Evolutionary conservation across 2,797 vertebrate species (phyloP).

Genomic region (Sebastes kiyomatsui): DNA sequence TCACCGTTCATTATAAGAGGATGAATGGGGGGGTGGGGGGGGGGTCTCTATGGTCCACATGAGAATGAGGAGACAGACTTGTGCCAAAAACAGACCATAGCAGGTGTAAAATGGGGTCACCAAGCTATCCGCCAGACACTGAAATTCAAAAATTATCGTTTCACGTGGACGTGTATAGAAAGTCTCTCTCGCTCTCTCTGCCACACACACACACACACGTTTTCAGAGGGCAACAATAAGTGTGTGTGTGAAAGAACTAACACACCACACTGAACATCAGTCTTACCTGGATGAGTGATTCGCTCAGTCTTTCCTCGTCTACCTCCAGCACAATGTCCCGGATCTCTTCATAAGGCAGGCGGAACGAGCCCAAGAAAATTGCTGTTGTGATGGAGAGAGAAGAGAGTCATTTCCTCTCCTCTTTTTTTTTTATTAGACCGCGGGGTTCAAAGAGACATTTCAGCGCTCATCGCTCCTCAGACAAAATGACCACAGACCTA

Average conservation of each 20-base stretch:
- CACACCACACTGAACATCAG: constrained; percentile 48
- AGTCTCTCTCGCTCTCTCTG: neutral
- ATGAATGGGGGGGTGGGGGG: constrained; percentile 55
- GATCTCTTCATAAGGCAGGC: constrained; percentile 98
- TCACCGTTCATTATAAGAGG: constrained; percentile 75
- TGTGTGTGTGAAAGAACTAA: constrained; percentile 4
- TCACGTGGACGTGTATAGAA: constrained; percentile 11
- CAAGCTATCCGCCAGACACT: constrained; percentile 9
- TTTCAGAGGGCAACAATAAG: constrained; percentile 19
- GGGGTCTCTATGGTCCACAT: constrained; percentile 60
- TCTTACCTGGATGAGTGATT: constrained; percentile 97
- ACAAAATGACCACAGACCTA: constrained; percentile 72
- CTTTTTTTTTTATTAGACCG: constrained; percentile 61
- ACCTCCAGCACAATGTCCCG: constrained; percentile 93
- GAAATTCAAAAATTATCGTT: constrained; percentile 21
- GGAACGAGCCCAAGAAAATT: constrained; percentile 98
- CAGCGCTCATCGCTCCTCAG: constrained; percentile 56
- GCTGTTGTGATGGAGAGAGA: constrained; percentile 86
- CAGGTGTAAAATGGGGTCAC: constrained; percentile 47
- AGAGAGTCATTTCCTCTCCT: constrained; percentile 70
- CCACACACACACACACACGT: neutral
- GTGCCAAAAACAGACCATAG: constrained; percentile 52
- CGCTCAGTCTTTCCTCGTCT: constrained; percentile 93
- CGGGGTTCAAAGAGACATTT: constrained; percentile 68
- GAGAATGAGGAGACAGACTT: constrained; percentile 56